Conservation (phyloP, 1,140 invertebrate species). For the Macrocentrus cingulum region DNA sequence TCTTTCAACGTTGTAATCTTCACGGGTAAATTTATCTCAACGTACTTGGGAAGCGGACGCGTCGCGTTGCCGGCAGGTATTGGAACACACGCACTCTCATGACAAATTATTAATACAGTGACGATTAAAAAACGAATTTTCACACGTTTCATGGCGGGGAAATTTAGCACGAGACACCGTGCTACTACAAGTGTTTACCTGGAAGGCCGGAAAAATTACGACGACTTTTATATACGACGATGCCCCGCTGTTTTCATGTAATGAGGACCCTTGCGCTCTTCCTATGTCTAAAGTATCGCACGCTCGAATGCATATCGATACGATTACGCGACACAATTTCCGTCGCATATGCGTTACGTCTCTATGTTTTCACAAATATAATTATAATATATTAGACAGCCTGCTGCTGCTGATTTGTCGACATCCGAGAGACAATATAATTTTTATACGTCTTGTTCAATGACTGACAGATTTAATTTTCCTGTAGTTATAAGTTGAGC, state of each 20-base stretch:
- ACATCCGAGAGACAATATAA: too few relatives aligned
- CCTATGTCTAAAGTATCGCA: constrained; percentile 12
- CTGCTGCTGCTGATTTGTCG: too few relatives aligned
- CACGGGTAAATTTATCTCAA: constrained; percentile 45
- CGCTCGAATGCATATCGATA: constrained; percentile 12
- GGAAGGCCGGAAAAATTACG: neutral
- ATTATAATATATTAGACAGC: too few relatives aligned
- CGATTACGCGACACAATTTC: neutral
- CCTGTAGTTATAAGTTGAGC: too few relatives aligned
- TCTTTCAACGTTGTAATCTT: constrained; percentile 46
- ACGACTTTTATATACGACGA: constrained; percentile 19
- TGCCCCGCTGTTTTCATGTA: neutral
- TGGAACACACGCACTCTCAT: neutral
- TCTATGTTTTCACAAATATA: too few relatives aligned
- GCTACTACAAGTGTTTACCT: neutral
- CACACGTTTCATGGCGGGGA: neutral
- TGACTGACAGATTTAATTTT: too few relatives aligned
- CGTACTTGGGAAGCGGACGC: constrained; percentile 24
- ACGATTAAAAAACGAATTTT: neutral
- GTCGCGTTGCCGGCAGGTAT: neutral
- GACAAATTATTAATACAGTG: neutral
- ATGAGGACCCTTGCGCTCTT: constrained; percentile 19
- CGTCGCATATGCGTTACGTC: constrained; percentile 8
- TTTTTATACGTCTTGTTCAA: too few relatives aligned
- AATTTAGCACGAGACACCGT: neutral